Evolutionary conservation across 64 coral and sea anemone species (phyloP).

Genomic region (Exaiptasia diaphana): DNA sequence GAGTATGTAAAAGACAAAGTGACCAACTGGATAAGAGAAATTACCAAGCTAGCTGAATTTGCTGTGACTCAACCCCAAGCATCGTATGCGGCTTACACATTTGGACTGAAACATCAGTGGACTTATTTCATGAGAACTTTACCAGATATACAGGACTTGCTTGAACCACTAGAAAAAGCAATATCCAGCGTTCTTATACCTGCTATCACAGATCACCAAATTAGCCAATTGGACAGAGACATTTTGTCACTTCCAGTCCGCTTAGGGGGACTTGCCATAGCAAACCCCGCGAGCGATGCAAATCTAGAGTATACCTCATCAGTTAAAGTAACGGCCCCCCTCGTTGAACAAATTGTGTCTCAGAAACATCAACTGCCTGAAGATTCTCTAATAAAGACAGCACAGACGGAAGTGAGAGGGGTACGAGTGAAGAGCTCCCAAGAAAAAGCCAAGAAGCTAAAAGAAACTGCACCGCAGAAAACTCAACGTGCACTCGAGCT

Average conservation of each 20-base stretch:
- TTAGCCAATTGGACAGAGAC: slow-evolving; percentile 14
- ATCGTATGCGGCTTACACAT: slow-evolving; percentile 20
- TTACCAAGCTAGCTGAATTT: slow-evolving; percentile 10
- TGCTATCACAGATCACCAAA: background rate
- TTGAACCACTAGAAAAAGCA: slow-evolving; percentile 25
- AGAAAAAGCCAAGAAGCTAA: background rate
- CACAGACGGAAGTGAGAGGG: slow-evolving; percentile 5
- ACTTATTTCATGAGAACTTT: slow-evolving; percentile 19
- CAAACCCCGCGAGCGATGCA: background rate
- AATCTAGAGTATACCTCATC: slow-evolving; percentile 17
- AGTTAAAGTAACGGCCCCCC: slow-evolving; percentile 34
- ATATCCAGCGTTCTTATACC: slow-evolving; percentile 16
- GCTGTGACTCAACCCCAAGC: slow-evolving; percentile 24
- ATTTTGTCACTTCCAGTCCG: background rate
- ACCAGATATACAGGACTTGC: slow-evolving; percentile 23
- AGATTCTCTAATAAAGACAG: slow-evolving; percentile 10
- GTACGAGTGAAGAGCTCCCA: background rate
- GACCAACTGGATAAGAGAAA: slow-evolving; percentile 27
- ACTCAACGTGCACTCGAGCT: slow-evolving; percentile 1
- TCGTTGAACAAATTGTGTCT: slow-evolving; percentile 36
- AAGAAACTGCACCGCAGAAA: slow-evolving; percentile 31
- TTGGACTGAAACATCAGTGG: slow-evolving; percentile 22
- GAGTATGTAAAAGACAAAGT: slow-evolving; percentile 41
- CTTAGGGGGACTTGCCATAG: slow-evolving; percentile 10
- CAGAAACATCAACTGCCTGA: slow-evolving; percentile 33